Base-by-base conservation (phyloP, 1,140 invertebrate genomes). In the Drosophila tristis region DNA sequence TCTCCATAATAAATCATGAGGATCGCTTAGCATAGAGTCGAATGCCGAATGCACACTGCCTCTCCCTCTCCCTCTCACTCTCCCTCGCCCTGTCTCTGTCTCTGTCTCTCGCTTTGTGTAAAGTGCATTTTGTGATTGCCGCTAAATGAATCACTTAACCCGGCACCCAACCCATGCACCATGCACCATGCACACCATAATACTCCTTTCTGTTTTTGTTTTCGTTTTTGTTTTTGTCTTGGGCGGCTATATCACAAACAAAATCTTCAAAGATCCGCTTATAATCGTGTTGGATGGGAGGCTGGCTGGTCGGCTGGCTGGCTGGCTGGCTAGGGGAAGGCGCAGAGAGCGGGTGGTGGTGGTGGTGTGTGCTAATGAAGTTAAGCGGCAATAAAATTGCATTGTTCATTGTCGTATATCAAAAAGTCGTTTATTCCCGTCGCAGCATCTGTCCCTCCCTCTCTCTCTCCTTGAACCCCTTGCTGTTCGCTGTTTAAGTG, bases 321-420 rank as follows among this genome's bases (percentile, higher is more conserved):
- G 9, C 13, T 11, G 35, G 35, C 3, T 39, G 9, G 35, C n/a
- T n/a, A n/a, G 11, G 35, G 35, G 11, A 9, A 20, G 31, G 9
- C 31, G 31, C 31, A 26, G 29, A 2, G 25, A 5, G 6, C 23
- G 39, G 35, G n/a, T 23, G 39, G 9, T 29, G 60, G 20, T 13
- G 7, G 2, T 49, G n/a, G n/a, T 11, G 20, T 29, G 82, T 81
- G 82, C 87, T 87, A 86, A 86, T 78, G 80, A 86, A 86, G 78
- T 86, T 87, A 86, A 86, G 78, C 78, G 80, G 82, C 82, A 86
- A 86, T 86, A 87, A 86, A 86, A 86, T 87, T 86, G 82, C 85
- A 86, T 82, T 81, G 82, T 89, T 61, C 78, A 35, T 51, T 79
- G 62, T 78, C 68, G 56, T 77, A 77, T 77, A 77, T 77, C 74